phyloP scores from a whole-genome alignment of 2,797 vertebrate species.

The Falco biarmicus region DNA sequence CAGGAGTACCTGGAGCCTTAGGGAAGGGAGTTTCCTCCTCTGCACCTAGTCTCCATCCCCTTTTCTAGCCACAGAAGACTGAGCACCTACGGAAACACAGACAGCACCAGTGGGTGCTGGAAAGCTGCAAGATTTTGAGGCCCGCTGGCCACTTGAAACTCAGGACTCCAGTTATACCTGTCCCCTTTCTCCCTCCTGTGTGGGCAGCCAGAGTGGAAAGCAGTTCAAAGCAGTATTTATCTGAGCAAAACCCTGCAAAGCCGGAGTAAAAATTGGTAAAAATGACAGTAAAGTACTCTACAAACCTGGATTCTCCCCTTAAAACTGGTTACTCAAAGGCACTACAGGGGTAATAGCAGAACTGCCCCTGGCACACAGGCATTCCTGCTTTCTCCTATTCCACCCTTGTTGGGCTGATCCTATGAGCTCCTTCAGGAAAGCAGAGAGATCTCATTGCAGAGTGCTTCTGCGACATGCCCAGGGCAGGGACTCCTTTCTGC shows the following conservation, averaged over 20 bases:
- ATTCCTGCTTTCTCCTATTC: background rate
- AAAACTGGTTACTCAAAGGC: background rate
- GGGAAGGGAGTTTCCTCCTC: background rate
- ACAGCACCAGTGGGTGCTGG: background rate
- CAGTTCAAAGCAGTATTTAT: background rate
- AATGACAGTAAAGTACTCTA: background rate
- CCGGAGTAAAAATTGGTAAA: background rate
- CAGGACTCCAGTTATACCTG: background rate
- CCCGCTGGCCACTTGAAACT: background rate
- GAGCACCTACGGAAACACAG: background rate
- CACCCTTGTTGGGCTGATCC: background rate
- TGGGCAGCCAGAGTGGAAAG: background rate
- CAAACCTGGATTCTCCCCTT: background rate
- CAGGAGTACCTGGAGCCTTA: background rate
- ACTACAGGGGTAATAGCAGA: background rate
- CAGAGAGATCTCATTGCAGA: background rate
- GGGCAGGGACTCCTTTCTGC: background rate
- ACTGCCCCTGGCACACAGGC: background rate
- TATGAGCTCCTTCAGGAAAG: background rate
- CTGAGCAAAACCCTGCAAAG: background rate
- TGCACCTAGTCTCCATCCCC: background rate
- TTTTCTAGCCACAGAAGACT: background rate
- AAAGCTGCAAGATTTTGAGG: background rate
- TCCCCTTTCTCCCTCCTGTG: background rate
- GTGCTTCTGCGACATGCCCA: background rate